Base-by-base conservation (phyloP, 2,888 invertebrate species). In the Blera fallax region DNA sequence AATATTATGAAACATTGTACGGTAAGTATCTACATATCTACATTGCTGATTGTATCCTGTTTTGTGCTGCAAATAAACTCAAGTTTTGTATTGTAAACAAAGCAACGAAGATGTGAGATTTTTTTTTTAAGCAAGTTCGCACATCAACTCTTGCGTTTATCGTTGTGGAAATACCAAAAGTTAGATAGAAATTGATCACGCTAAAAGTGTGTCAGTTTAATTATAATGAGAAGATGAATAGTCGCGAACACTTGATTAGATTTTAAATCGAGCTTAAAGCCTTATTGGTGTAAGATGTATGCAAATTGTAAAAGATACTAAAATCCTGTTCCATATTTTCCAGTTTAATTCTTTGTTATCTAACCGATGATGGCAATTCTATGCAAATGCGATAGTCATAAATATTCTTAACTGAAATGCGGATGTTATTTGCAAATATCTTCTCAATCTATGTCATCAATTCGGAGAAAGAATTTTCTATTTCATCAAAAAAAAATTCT, bases 281-380 rank as follows among this genome's bases (percentile, higher is more conserved):
- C 11, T 37, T 11, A n/a, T 37, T 11, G n/a, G 11, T 37, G 37
- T 37, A 40, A 40, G 6, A 14, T 14, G 1, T 27, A 34, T 29
- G 56, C 56, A 21, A 56, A 56, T 34, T 3, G n/a, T 11, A 7
- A 6, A 7, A 40, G 37, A 16, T 48, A 29, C 54, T 16, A 24
- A 80, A 58, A 80, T 80, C 73, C 73, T 73, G 73, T 80, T 73
- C 45, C 56, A 58, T 29, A 65, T 21, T 52, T 64, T 72, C 40
- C 16, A 43, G 34, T 60, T 60, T 32, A 27, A 60, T 29, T 73
- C 50, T 73, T 27, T 21, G 40, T 45, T 56, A 32, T 56, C 43
- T 29, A 29, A 16, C 16, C 24, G 14, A 10, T 62, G 73, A 74
- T 64, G 54, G 10, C 2, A 18, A 37, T 43, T 74, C 43, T 21